These are phyloP conservation scores for Eupithecia vulgata DNA, from an alignment of 2,888 invertebrate species.

Conservation along the genomic window DNA sequence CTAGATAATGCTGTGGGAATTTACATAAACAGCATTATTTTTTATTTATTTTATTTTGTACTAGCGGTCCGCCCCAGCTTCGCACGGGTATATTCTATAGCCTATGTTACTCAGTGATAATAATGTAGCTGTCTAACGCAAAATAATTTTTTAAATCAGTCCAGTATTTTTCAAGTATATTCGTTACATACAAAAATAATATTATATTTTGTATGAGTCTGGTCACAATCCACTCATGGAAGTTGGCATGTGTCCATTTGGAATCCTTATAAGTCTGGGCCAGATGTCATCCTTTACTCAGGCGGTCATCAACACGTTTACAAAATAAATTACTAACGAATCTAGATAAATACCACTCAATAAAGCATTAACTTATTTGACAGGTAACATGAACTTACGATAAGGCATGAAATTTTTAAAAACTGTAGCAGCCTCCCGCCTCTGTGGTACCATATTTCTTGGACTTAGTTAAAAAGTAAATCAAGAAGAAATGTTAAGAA, in stretches of 20 bases:
- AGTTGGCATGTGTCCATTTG: slow-evolving; percentile 31
- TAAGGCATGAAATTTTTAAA: background rate
- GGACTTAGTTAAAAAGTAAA: background rate
- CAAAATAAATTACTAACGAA: background rate
- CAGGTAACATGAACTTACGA: background rate
- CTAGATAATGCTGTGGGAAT: too few species aligned
- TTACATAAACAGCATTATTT: too few species aligned
- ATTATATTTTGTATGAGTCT: background rate
- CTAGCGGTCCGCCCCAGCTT: too few species aligned
- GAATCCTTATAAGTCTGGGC: slow-evolving; percentile 19
- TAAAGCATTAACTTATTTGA: background rate
- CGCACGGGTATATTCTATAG: too few species aligned
- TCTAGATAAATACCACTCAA: background rate
- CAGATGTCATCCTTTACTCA: slow-evolving; percentile 14
- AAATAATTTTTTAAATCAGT: too few species aligned
- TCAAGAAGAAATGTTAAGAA: background rate
- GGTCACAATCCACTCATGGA: slow-evolving; percentile 14
- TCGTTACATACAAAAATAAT: too few species aligned
- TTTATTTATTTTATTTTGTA: too few species aligned
- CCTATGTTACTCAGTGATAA: too few species aligned
- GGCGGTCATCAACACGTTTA: slow-evolving; percentile 9
- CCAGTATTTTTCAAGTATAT: too few species aligned
- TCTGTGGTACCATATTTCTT: background rate
- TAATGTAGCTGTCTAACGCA: too few species aligned
- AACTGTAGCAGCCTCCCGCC: background rate